Conservation (phyloP, 30 jellyfish, hydroid and myxozoan genomes). For the Aurelia aurita complex sp. Pacific region DNA sequence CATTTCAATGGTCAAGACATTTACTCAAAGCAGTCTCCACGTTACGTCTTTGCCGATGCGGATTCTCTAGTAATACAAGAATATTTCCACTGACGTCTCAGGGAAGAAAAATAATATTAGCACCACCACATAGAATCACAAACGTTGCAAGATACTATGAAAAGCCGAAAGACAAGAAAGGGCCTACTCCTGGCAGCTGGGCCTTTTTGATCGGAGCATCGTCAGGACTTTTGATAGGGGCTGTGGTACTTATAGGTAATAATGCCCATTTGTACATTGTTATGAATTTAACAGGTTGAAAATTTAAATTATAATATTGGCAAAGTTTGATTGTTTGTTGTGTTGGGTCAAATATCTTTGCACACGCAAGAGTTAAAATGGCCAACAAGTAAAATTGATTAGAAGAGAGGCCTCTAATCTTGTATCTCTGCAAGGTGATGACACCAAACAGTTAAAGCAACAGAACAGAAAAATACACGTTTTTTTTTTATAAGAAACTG, state of each 20-base stretch:
- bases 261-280: not conserved
- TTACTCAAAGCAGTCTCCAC: constrained; percentile 17
- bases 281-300: not conserved
- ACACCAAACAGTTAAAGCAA: too few relatives aligned
- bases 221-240: constrained; percentile 71
- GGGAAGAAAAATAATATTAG: constrained; percentile 1
- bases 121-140: constrained; percentile 18
- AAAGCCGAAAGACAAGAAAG: constrained; percentile 87
- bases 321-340: too few relatives aligned
- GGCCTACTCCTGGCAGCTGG: constrained; percentile 70
- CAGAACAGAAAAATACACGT: too few relatives aligned
- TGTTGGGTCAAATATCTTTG: too few relatives aligned
- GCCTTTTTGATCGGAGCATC: constrained; percentile 71
- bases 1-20: not conserved
- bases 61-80: constrained; percentile 2
- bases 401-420: too few relatives aligned
- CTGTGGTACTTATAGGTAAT: constrained; percentile 66
- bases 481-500: too few relatives aligned
- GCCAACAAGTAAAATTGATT: too few relatives aligned
- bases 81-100: constrained; percentile 19
- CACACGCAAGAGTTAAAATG: too few relatives aligned
- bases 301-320: too few relatives aligned
- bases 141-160: constrained; percentile 76
- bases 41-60: constrained; percentile 30
- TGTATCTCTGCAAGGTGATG: too few relatives aligned